These are phyloP conservation scores for Danionella cerebrum DNA, from an alignment of 2,113 vertebrate species.

Conservation along the genomic window DNA sequence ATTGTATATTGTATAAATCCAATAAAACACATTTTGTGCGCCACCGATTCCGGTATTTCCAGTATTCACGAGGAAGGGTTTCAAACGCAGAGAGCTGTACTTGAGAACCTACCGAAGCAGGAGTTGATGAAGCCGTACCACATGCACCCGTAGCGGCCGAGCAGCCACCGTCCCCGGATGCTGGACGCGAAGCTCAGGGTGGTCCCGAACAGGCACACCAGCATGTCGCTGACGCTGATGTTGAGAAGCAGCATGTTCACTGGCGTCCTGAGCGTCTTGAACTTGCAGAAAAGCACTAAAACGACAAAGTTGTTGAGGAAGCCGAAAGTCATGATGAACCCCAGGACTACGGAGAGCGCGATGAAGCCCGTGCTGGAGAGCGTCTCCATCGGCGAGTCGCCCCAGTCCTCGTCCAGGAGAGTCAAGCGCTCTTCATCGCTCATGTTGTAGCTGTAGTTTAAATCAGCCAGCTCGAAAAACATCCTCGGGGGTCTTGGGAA, in stretches of 20 bases:
- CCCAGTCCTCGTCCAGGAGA: slow-evolving; percentile 34
- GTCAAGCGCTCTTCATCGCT: slow-evolving; percentile 42
- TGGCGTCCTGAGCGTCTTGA: slow-evolving; percentile 77
- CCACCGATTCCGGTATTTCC: too few relatives aligned
- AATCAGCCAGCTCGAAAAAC: slow-evolving; percentile 52
- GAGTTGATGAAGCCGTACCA: slow-evolving; percentile 91
- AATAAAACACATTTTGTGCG: too few relatives aligned
- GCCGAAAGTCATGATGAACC: slow-evolving; percentile 78
- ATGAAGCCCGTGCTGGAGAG: slow-evolving; percentile 69
- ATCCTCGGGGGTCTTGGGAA: slow-evolving; percentile 26
- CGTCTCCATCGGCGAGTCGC: slow-evolving; percentile 39
- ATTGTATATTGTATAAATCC: too few relatives aligned
- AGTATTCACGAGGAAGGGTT: too few relatives aligned
- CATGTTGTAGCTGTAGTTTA: slow-evolving; percentile 58
- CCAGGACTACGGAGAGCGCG: slow-evolving; percentile 75
- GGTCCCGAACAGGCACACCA: slow-evolving; percentile 81
- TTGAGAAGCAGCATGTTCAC: slow-evolving; percentile 85
- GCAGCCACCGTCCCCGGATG: slow-evolving; percentile 73
- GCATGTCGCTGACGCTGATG: slow-evolving; percentile 84
- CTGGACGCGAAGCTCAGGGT: slow-evolving; percentile 81
- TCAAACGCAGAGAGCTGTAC: too few relatives aligned
- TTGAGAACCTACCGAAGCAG: slow-evolving; percentile 74
- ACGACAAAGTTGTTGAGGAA: slow-evolving; percentile 81
- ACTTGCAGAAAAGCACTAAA: slow-evolving; percentile 79
- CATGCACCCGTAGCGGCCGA: slow-evolving; percentile 72